Conservation (phyloP, 2,113 vertebrate species). For the Atrichornis clamosus region DNA sequence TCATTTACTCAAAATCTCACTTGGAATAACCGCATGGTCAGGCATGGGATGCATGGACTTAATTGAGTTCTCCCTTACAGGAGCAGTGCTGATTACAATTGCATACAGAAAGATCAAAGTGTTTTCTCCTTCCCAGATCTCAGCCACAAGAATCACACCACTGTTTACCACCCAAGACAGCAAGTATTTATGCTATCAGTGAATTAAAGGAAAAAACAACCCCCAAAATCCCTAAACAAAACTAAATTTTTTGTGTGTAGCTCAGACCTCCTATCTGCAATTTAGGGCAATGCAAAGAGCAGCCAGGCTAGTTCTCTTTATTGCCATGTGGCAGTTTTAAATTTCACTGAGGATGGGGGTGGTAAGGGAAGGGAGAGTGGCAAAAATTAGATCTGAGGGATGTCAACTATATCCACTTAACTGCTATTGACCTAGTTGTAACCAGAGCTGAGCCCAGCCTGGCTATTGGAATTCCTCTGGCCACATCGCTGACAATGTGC, state of each 20-base stretch:
- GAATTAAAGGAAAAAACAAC: not conserved
- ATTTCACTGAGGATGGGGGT: conserved; percentile 14
- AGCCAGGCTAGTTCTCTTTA: not conserved
- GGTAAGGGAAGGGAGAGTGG: not conserved
- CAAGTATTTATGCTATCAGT: not conserved
- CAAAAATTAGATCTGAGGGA: conserved; percentile 40
- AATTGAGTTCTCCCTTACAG: not conserved
- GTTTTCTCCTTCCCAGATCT: not conserved
- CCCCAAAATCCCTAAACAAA: not conserved
- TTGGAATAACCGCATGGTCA: not conserved
- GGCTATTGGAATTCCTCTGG: not conserved
- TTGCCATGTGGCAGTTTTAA: not conserved
- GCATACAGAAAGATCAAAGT: not conserved
- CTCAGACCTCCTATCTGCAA: not conserved
- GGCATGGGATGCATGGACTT: not conserved
- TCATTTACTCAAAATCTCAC: not conserved
- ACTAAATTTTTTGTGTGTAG: not conserved
- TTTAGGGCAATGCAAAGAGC: not conserved
- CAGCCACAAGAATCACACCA: not conserved
- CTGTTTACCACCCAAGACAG: not conserved
- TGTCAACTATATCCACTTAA: conserved; percentile 32
- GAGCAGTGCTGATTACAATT: not conserved
- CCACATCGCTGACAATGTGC: not conserved
- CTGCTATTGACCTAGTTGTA: conserved; percentile 29
- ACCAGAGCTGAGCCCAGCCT: conserved; percentile 23